Evolutionary conservation across 1,140 invertebrate genomes (phyloP).

Genomic region (Drosophila watanabei): DNA sequence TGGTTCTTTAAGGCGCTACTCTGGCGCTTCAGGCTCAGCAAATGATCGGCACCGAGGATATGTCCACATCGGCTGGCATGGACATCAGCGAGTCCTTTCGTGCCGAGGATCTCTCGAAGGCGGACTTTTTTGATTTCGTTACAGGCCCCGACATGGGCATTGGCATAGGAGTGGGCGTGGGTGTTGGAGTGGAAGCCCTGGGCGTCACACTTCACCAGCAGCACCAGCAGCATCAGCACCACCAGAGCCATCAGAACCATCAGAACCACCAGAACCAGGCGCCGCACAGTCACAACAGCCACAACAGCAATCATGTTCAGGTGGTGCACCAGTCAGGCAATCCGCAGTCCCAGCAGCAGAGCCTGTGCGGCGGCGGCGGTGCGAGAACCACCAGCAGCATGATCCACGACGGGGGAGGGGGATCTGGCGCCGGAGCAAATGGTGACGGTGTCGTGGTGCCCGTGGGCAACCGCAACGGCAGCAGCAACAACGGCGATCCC

Average conservation of each 20-base stretch:
- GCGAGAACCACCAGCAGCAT: slow-evolving; percentile 65
- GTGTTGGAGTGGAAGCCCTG: slow-evolving; percentile 41
- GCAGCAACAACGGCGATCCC: slow-evolving; percentile 74
- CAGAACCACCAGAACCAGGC: slow-evolving; percentile 46
- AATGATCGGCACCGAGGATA: slow-evolving; percentile 85
- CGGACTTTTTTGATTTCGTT: slow-evolving; percentile 95
- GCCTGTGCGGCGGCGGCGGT: slow-evolving; percentile 47
- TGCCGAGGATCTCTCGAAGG: slow-evolving; percentile 90
- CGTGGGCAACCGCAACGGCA: slow-evolving; percentile 71
- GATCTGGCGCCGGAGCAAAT: slow-evolving; percentile 17
- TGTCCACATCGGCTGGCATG: slow-evolving; percentile 87
- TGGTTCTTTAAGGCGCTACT: slow-evolving; percentile 37
- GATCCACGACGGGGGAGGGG: slow-evolving; percentile 70
- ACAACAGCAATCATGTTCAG: slow-evolving; percentile 40
- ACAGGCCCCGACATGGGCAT: slow-evolving; percentile 89
- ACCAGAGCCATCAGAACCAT: slow-evolving; percentile 50
- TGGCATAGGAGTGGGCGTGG: slow-evolving; percentile 79
- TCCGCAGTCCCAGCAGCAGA: slow-evolving; percentile 55
- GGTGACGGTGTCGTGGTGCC: slow-evolving; percentile 59
- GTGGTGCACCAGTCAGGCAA: slow-evolving; percentile 53
- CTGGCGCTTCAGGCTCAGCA: slow-evolving; percentile 71
- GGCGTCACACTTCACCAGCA: slow-evolving; percentile 55
- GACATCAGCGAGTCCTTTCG: slow-evolving; percentile 93
- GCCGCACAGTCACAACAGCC: slow-evolving; percentile 61
- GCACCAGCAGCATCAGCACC: slow-evolving; percentile 33